Evolutionary conservation across 1,140 invertebrate genomes (phyloP).

Genomic region (Papilio polyxenes): DNA sequence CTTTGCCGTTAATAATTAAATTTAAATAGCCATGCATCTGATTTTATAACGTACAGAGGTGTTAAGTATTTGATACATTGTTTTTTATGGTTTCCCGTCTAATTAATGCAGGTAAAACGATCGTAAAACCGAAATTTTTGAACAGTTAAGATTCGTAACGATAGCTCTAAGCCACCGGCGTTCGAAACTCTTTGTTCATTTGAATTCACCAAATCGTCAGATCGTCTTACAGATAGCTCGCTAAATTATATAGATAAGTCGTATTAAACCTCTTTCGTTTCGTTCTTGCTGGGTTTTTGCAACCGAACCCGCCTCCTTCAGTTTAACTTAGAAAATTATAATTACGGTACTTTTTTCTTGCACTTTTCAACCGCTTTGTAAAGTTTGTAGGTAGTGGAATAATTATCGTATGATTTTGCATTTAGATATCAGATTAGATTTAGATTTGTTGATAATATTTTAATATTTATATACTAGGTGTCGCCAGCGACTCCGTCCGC

Average conservation of each 20-base stretch:
- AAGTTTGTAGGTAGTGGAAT: not conserved
- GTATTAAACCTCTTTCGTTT: slow-evolving; percentile 26
- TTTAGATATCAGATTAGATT: not conserved
- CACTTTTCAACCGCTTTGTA: not conserved
- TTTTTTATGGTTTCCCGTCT: slow-evolving; percentile 34
- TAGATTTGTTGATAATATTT: not conserved
- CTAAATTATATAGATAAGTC: slow-evolving; percentile 37
- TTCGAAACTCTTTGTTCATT: slow-evolving; percentile 5
- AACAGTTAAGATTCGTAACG: slow-evolving; percentile 31
- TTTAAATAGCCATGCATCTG: not conserved
- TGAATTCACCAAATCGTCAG: slow-evolving; percentile 31
- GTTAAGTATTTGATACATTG: slow-evolving; percentile 33
- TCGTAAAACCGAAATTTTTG: slow-evolving; percentile 36
- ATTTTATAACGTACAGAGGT: slow-evolving; percentile 27
- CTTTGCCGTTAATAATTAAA: not conserved
- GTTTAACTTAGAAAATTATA: slow-evolving; percentile 14
- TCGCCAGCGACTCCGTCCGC: too few species aligned
- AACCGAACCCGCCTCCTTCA: not conserved
- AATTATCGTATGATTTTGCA: not conserved
- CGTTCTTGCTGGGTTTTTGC: slow-evolving; percentile 8
- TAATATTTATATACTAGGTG: not conserved
- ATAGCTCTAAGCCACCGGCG: slow-evolving; percentile 17
- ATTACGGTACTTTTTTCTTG: slow-evolving; percentile 4
- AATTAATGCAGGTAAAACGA: not conserved
- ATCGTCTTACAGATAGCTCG: slow-evolving; percentile 24